phyloP scores from a whole-genome alignment of 2,113 vertebrate genomes.

The Struthio camelus region DNA sequence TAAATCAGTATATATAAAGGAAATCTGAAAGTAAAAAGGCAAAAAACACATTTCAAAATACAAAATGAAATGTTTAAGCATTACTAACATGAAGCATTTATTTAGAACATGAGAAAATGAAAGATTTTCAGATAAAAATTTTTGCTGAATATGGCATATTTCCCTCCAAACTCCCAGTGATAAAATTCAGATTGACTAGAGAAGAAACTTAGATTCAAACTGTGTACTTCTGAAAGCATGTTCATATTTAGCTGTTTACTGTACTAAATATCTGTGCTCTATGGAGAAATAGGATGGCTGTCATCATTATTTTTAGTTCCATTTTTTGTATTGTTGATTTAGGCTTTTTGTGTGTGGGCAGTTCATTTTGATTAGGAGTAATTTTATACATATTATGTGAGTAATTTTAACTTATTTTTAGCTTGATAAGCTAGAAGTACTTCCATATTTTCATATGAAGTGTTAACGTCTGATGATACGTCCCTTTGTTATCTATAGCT shows the following conservation, averaged over 20 bases:
- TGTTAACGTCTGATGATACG: slow-evolving; percentile 47
- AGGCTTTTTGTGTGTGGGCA: slow-evolving; percentile 14
- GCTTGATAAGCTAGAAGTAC: slow-evolving; percentile 19
- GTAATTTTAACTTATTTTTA: slow-evolving; percentile 52
- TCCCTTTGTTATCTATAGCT: background rate
- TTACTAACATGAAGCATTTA: background rate
- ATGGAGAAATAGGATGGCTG: background rate
- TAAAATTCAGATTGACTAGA: background rate
- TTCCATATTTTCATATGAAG: slow-evolving; percentile 43
- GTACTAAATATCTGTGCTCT: background rate
- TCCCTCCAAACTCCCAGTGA: background rate
- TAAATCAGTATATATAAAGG: background rate
- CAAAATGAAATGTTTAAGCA: background rate
- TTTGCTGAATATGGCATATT: background rate
- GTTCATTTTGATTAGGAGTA: slow-evolving; percentile 40
- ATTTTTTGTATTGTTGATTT: slow-evolving; percentile 23
- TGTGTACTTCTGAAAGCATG: background rate
- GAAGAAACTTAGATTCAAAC: background rate
- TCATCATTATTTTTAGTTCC: slow-evolving; percentile 6
- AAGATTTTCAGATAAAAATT: background rate
- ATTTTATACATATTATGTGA: slow-evolving; percentile 21
- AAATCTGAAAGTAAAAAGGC: background rate
- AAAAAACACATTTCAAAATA: background rate
- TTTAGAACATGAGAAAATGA: background rate
- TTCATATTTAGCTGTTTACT: slow-evolving; percentile 31